Conservation (phyloP, 2,113 vertebrate species). For the Ceyx margarethae region DNA sequence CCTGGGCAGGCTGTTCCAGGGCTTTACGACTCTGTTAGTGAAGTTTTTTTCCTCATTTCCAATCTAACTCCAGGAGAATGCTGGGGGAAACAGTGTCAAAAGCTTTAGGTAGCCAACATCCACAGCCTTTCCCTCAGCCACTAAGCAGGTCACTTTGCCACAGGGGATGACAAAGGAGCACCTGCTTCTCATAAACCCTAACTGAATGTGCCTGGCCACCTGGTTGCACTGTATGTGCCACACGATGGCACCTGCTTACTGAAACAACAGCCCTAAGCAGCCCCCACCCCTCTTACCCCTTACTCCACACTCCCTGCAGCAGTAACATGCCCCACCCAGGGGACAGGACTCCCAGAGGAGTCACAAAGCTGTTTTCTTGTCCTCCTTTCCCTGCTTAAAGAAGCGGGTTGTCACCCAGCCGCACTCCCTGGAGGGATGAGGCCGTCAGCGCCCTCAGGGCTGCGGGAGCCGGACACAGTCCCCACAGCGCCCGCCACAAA, state of each 20-base stretch:
- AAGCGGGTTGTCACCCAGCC: no score
- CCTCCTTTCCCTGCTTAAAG: accelerated
- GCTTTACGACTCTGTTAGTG: no score
- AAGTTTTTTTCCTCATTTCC: no score
- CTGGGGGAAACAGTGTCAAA: neutral
- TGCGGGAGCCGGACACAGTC: accelerated
- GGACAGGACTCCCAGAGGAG: accelerated
- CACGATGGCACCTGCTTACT: neutral
- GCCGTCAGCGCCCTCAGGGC: accelerated
- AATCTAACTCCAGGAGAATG: neutral
- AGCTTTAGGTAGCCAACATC: neutral
- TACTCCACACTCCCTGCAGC: no score
- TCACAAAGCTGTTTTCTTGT: accelerated
- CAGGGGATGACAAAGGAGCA: neutral
- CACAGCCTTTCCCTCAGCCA: neutral
- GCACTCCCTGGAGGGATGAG: accelerated
- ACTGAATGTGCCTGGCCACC: neutral
- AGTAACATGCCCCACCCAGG: neutral
- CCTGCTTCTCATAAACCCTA: neutral
- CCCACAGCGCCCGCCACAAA: accelerated
- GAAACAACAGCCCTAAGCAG: neutral
- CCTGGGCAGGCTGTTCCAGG: no score
- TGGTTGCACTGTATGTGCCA: neutral
- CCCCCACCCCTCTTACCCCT: no score
- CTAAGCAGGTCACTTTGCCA: neutral